Base-by-base conservation (phyloP, 1,140 invertebrate species). In the Aricia agestis region DNA sequence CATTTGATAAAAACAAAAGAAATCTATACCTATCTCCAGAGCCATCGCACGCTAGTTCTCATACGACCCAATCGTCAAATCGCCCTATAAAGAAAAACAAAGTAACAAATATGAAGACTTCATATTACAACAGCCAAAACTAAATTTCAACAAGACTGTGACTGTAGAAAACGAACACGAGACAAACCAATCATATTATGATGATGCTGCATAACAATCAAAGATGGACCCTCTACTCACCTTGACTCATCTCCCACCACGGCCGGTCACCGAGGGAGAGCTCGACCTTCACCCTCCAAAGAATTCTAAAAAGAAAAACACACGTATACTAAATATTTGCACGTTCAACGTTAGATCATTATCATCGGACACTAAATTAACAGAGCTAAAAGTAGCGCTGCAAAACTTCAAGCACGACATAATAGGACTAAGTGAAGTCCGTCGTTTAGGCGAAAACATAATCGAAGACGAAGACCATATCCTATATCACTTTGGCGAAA, bases 201-300 rank as follows among this genome's bases (percentile, higher is more conserved):
- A 36, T 36, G 36, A 36, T 7, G 15, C 19, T 13, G 10, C 6
- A 63, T 63, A 63, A 17, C 59, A 63, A 19, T 19, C 7, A 63
- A 63, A 3, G 3, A 58, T 52, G 65, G 67, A 71, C 70, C 75
- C 75, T 72, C 72, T 71, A 41, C 66, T 52, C 17, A 67, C 72
- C 52, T 52, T 52, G 45, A 17, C 36, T 13, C 9, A 76, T 76
- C 74, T 78, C 73, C 78, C 74, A 74, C 61, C 42, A 76, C 75
- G 75, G 78, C 73, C 31, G 73, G 76, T 77, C 78, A 77, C 78
- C 76, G 74, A 67, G 74, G 77, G 75, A 79, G 77, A 74, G 57
- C 36, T 69, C 72, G 78, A 82, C 78, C 78, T 77, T 74, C 76
- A 82, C 75, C 80, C 76, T 69, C 77, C 72, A 76, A 77, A 57